Conservation (phyloP, 2,888 invertebrate species). For the Agriopis leucophaearia region DNA sequence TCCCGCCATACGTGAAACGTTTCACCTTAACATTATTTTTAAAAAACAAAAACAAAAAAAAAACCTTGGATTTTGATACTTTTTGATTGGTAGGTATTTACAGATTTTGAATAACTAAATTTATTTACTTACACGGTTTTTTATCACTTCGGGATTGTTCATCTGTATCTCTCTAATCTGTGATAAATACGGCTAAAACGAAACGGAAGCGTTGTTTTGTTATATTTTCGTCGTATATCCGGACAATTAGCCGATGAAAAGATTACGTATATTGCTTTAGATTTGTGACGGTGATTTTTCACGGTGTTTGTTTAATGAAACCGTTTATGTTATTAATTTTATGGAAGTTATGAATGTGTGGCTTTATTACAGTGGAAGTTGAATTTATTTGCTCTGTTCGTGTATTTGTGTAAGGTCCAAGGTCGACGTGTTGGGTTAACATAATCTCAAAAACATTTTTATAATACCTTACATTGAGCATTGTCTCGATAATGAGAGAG, state of each 20-base stretch:
- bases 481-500: no score
- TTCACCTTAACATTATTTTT: no score
- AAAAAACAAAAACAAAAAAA: no score
- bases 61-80: no score
- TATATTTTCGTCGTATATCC: slow-evolving; percentile 30
- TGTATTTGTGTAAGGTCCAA: background rate
- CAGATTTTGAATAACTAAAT: no score
- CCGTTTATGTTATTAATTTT: background rate
- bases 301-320: slow-evolving; percentile 10
- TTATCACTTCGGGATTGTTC: background rate
- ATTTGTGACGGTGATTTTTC: slow-evolving; percentile 26
- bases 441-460: no score
- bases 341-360: background rate
- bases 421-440: no score
- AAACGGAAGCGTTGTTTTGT: slow-evolving; percentile 28
- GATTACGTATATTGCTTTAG: slow-evolving; percentile 16
- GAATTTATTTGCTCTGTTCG: background rate
- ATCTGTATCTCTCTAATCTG: slow-evolving; percentile 3
- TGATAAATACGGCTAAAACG: slow-evolving; percentile 16
- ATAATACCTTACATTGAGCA: no score
- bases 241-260: slow-evolving; percentile 28
- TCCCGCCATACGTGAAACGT: no score
- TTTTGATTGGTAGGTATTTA: no score
- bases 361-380: no score
- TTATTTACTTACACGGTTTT: no score